phyloP scores from a whole-genome alignment of 2,888 invertebrate genomes.

The Tipula lateralis region DNA sequence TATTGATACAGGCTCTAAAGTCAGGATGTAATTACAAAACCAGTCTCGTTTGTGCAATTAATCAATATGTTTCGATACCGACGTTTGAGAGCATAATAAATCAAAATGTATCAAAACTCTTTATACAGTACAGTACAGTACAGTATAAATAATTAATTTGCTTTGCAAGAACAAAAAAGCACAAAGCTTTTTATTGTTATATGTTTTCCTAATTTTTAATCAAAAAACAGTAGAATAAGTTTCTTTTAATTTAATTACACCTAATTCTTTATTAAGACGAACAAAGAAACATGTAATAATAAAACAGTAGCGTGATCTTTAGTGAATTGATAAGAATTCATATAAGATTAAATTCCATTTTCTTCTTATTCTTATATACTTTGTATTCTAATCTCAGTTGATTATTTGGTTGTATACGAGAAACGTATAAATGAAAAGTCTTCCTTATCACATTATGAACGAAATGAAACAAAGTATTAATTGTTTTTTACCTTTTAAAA shows the following conservation, averaged over 20 bases:
- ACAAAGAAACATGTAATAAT: neutral
- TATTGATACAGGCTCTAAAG: too few species aligned
- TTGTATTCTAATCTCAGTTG: neutral
- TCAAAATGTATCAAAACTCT: too few species aligned
- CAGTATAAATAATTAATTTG: too few species aligned
- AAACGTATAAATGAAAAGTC: neutral
- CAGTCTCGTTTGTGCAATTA: too few species aligned
- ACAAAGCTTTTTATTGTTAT: too few species aligned
- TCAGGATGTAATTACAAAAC: too few species aligned
- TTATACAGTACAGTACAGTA: too few species aligned
- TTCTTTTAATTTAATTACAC: neutral
- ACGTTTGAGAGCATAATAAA: too few species aligned
- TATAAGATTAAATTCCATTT: neutral
- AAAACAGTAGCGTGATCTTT: neutral
- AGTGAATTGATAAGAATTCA: neutral
- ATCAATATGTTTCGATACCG: too few species aligned
- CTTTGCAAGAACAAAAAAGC: too few species aligned
- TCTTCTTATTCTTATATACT: neutral
- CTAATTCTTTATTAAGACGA: neutral
- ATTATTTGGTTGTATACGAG: neutral
- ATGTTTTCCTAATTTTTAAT: neutral
- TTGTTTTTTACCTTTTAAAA: conserved; percentile 5
- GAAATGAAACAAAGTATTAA: neutral
- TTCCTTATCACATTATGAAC: neutral
- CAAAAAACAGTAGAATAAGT: neutral